Percentiles rank a stretch among this genome's conserved stretches.
Evolutionary conservation across 1,140 invertebrate genomes (phyloP).

Genomic region (Papilio polytes): DNA sequence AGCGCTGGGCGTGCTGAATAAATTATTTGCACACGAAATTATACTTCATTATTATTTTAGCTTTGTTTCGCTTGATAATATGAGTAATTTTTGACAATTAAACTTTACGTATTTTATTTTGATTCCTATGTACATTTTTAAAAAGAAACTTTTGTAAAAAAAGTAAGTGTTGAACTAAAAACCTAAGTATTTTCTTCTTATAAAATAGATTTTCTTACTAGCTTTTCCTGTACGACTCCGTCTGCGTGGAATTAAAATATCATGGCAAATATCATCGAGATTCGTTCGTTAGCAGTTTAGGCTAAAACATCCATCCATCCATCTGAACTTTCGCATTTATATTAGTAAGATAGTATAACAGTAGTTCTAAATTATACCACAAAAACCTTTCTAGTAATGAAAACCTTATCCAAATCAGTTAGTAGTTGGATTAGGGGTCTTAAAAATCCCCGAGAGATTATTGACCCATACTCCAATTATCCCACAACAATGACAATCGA

Average conservation of each 20-base stretch:
- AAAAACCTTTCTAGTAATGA: background rate
- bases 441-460: background rate
- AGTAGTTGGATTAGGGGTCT: background rate
- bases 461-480: slow-evolving; percentile 26
- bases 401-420: background rate
- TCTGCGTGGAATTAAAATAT: too few species aligned
- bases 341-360: too few species aligned
- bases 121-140: too few species aligned
- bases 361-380: background rate
- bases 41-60: slow-evolving; percentile 1
- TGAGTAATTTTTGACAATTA: background rate
- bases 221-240: too few species aligned
- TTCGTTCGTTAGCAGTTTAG: too few species aligned
- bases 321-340: too few species aligned
- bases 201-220: too few species aligned
- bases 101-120: background rate
- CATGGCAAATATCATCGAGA: too few species aligned
- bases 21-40: slow-evolving; percentile 47
- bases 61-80: background rate
- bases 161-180: too few species aligned
- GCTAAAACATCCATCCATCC: too few species aligned
- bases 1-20: slow-evolving; percentile 47
- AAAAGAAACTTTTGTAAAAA: too few species aligned
- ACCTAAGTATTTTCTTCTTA: too few species aligned
- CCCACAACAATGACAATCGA: slow-evolving; percentile 7